phyloP scores from a whole-genome alignment of 2,113 vertebrate species.

The Alligator sinensis region DNA sequence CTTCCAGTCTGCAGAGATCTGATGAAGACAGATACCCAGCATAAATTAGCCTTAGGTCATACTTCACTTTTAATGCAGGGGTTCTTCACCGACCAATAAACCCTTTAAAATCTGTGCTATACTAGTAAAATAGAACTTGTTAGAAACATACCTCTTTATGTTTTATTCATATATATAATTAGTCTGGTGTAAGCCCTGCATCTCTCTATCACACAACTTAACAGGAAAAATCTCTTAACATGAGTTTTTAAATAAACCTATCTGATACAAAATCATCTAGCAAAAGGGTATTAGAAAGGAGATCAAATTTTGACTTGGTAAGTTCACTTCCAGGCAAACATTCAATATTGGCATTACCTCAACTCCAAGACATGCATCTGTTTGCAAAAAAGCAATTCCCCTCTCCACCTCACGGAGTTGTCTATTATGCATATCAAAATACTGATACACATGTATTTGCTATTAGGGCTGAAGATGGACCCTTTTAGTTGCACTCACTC shows the following conservation, averaged over 20 bases:
- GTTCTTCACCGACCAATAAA: background rate
- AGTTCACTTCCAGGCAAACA: too few relatives aligned
- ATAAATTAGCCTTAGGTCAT: background rate
- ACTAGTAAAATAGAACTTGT: background rate
- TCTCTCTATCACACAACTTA: background rate
- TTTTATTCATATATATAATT: background rate
- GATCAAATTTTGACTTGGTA: background rate
- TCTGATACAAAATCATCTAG: background rate
- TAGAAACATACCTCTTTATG: background rate
- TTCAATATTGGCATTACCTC: background rate
- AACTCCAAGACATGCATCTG: background rate
- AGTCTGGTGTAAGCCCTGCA: background rate
- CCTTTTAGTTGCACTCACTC: background rate
- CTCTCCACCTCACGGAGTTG: background rate
- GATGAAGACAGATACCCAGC: background rate
- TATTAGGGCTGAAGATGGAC: background rate
- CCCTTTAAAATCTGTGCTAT: background rate
- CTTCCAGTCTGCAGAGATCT: background rate
- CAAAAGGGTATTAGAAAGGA: background rate
- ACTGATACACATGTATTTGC: background rate
- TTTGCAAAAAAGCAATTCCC: background rate
- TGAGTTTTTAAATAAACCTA: background rate
- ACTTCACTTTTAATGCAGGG: background rate
- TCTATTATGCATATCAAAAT: background rate
- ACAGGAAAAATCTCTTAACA: background rate